Base-by-base conservation (phyloP, 2,888 invertebrate species). In the Aquatica leii region DNA sequence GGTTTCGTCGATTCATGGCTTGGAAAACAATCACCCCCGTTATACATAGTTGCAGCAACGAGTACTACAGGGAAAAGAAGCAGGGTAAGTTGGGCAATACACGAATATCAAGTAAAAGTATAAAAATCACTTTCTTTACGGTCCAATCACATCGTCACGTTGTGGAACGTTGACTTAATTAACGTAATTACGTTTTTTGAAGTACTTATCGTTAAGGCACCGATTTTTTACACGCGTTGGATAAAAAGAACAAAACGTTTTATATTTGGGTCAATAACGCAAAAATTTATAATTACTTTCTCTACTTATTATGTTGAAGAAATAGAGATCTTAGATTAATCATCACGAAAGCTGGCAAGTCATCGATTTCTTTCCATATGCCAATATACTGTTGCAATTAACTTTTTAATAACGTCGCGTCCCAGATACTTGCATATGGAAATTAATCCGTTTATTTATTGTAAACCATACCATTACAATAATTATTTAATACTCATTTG, bases 1-100 rank as follows among this genome's bases (percentile, higher is more conserved):
- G 84, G 84, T 71, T 78, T 87, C 63, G 86, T 87, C 68, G 83
- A 82, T 61, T 84, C 84, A 17, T 87, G 87, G 87, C 78, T 87
- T 69, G 86, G 86, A 6, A 84, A 84, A 63, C 85, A 80, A 37
- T 57, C 71, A 75, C 46, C 69, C 73, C 15, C 78, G 17, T 69
- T 76, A 34, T 79, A 78, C 62, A 71, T 78, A 2, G 78, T 80
- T 11, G 79, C 79, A 52, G 72, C 78, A 0, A 70, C 73, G 4
- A 63, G 71, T 3, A 68, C 59, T 31, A 61, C 69, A 6, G 70
- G 71, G 40, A 67, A 66, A 57, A 69, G 68, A 20, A 73, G 67
- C 59, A 71, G 71, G 69, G 74, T 74, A 71, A 66, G 65, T 50
- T 40, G 40, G 2, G 4, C n/a, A 40, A 12, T 40, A 4, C n/a